Base-by-base conservation (phyloP, 2,888 invertebrate species). In the Apoda limacodes region DNA sequence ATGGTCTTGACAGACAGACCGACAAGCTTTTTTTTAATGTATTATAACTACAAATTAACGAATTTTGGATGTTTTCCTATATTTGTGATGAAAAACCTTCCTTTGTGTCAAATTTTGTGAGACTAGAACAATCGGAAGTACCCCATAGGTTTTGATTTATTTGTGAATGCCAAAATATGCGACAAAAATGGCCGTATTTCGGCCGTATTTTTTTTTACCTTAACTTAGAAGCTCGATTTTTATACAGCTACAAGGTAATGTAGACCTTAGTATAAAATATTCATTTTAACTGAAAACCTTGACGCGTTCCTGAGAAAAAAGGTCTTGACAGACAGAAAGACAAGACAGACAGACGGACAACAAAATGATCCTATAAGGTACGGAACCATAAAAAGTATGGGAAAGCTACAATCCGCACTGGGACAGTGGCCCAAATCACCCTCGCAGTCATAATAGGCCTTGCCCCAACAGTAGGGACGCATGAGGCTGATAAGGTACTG, bases 61-160 rank as follows among this genome's bases (percentile, higher is more conserved):
- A 30, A 29, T 29, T 24, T 37, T 27, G 37, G 32, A 27, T 34
- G 30, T 33, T 13, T 22, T 9, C 10, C 17, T 17, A 17, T 17
- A 17, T 6, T 17, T 17, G 17, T 17, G 17, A 5, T 17, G 7
- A 17, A 17, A 6, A 7, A 17, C 17, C 5, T 6, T 17, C 7
- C 17, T 17, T 17, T 7, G 5, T 6, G 17, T 7, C 17, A 5
- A 17, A 7, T 17, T 17, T 17, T 17, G 7, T 17, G 17, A 17
- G 5, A 6, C 17, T 17, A 17, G 5, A 17, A 17, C 5, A 7
- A 17, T 5, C 5, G 17, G 17, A 17, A 7, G 7, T 6, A 17
- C 17, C 17, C 17, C 7, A 17, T 17, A 17, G 17, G 17, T 17
- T 17, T 17, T 7, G n/a, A n/a, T n/a, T n/a, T n/a, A n/a, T n/a